phyloP scores from a whole-genome alignment of 2,888 invertebrate species.

The Apamea epomidion region DNA sequence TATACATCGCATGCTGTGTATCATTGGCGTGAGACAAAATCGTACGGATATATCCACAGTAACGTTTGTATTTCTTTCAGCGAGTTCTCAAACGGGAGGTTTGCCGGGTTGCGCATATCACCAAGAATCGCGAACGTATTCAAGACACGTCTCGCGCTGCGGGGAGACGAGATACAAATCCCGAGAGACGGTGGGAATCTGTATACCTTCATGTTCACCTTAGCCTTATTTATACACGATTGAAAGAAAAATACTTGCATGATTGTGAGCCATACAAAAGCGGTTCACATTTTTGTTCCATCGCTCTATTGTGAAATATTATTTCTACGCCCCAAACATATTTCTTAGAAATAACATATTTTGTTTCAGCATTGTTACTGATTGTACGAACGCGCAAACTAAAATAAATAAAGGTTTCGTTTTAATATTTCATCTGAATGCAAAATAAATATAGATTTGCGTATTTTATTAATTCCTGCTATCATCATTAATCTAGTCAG shows the following conservation, averaged over 20 bases:
- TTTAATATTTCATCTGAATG: conserved; percentile 9
- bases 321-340: conserved; percentile 6
- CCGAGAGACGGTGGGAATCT: conserved; percentile 83
- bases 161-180: conserved; percentile 88
- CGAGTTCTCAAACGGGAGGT: conserved; percentile 61
- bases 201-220: conserved; percentile 83
- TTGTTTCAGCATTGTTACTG: conserved; percentile 19
- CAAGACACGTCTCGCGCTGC: conserved; percentile 83
- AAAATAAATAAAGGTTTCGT: conserved; percentile 33
- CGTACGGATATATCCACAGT: conserved; percentile 50
- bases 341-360: conserved; percentile 20
- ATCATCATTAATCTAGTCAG: conserved; percentile 37
- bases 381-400: conserved; percentile 24
- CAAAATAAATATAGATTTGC: conserved; percentile 29
- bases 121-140: conserved; percentile 76
- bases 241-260: conserved; percentile 82
- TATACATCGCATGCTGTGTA: conserved; percentile 25
- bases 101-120: conserved; percentile 70
- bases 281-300: conserved; percentile 51
- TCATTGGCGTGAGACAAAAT: conserved; percentile 46
- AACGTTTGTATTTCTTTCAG: conserved; percentile 66
- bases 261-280: conserved; percentile 74
- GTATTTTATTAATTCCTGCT: conserved; percentile 26
- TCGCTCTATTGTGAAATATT: conserved; percentile 24
- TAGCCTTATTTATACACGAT: conserved; percentile 84